These are phyloP conservation scores for Monoplex corrugatus DNA, from an alignment of 2,888 invertebrate species.

Conservation along the genomic window DNA sequence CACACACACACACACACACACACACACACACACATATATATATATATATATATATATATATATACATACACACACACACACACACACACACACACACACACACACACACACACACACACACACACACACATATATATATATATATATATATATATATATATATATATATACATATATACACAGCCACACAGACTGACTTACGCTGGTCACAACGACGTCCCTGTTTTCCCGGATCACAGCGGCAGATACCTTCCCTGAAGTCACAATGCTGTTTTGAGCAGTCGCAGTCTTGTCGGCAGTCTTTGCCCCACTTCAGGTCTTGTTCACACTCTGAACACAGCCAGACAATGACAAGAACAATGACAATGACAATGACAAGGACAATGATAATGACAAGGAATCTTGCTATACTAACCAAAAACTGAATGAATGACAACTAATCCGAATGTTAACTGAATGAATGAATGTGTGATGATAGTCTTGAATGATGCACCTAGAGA, in stretches of 20 bases:
- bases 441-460: too few species aligned
- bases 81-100: background rate
- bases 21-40: background rate
- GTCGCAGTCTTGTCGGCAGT: constrained; percentile 59
- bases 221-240: constrained; percentile 66
- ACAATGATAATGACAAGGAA: too few species aligned
- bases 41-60: too few species aligned
- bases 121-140: constrained; percentile 6
- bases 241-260: constrained; percentile 62
- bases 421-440: too few species aligned
- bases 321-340: constrained; percentile 61
- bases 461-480: too few species aligned
- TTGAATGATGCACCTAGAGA: too few species aligned
- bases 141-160: too few species aligned
- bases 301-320: constrained; percentile 63
- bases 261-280: constrained; percentile 67
- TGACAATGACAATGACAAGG: too few species aligned
- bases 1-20: background rate
- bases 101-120: constrained; percentile 35
- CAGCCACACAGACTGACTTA: constrained; percentile 13
- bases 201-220: constrained; percentile 67
- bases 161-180: background rate
- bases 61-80: too few species aligned
- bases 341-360: too few species aligned
- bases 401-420: too few species aligned